A percentile compares a stretch with the other conserved stretches of the same genome.
These are phyloP conservation scores for Grammomys surdaster DNA, from an alignment of 2,113 vertebrate species.

Conservation along the genomic window DNA sequence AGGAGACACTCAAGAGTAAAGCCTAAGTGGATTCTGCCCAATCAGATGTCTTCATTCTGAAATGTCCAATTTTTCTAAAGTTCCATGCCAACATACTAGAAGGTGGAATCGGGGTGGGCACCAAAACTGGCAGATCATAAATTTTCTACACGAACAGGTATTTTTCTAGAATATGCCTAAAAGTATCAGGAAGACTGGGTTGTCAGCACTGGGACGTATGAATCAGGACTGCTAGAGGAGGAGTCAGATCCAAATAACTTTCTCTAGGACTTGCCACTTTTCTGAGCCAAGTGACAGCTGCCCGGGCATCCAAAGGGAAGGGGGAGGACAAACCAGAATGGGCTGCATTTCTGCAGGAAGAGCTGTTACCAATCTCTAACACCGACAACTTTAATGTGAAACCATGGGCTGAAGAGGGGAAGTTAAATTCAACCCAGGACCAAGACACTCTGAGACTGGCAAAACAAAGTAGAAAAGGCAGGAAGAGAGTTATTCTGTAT, in stretches of 20 bases:
- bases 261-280: constrained; percentile 41
- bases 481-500: neutral
- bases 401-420: constrained; percentile 40
- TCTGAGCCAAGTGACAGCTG: constrained; percentile 37
- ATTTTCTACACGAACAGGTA: constrained; percentile 16
- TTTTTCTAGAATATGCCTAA: constrained; percentile 32
- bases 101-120: constrained; percentile 54
- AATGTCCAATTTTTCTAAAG: constrained; percentile 66
- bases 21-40: constrained; percentile 84
- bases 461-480: neutral
- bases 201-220: constrained; percentile 13
- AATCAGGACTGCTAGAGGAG: constrained; percentile 9
- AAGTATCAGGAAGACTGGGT: constrained; percentile 6
- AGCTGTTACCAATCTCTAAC: constrained; percentile 11
- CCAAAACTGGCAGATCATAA: constrained; percentile 58
- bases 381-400: constrained; percentile 57
- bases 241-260: constrained; percentile 31
- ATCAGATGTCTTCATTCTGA: constrained; percentile 68
- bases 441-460: constrained; percentile 45
- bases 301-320: neutral
- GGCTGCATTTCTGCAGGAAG: constrained; percentile 12
- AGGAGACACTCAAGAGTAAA: constrained; percentile 81
- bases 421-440: neutral
- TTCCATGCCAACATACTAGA: constrained; percentile 65
- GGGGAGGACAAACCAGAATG: neutral